These are phyloP conservation scores for Caenorhabditis tropicalis DNA, from an alignment of 1,140 invertebrate genomes.

Conservation along the genomic window DNA sequence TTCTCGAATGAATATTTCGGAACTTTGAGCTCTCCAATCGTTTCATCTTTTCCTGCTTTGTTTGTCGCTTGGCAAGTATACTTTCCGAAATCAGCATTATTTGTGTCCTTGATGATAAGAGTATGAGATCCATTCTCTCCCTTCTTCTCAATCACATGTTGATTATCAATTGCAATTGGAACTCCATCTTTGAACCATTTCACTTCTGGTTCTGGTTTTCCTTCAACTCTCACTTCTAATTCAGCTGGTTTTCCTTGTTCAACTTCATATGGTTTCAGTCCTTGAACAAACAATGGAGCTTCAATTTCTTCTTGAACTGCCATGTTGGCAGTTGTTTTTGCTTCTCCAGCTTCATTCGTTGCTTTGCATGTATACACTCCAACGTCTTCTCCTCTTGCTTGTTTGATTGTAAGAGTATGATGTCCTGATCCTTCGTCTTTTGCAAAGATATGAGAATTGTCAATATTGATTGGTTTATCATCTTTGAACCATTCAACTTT, in stretches of 20 bases:
- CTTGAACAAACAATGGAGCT: slow-evolving; percentile 55
- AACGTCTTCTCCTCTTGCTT: slow-evolving; percentile 47
- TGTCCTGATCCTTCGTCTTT: slow-evolving; percentile 55
- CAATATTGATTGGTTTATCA: slow-evolving; percentile 79
- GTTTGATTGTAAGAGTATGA: slow-evolving; percentile 47
- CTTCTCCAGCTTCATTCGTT: slow-evolving; percentile 63
- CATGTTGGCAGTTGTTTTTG: slow-evolving; percentile 73
- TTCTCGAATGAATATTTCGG: slow-evolving; percentile 61
- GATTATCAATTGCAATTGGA: slow-evolving; percentile 50
- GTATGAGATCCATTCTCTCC: slow-evolving; percentile 50
- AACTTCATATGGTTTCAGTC: slow-evolving; percentile 71
- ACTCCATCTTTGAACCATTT: slow-evolving; percentile 56
- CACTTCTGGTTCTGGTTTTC: slow-evolving; percentile 80
- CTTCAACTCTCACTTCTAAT: slow-evolving; percentile 81
- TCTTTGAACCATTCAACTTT: slow-evolving; percentile 81
- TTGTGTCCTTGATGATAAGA: slow-evolving; percentile 55
- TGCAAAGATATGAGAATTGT: slow-evolving; percentile 69
- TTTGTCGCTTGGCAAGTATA: slow-evolving; percentile 64
- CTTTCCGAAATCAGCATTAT: slow-evolving; percentile 48
- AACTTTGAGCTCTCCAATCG: slow-evolving; percentile 64
- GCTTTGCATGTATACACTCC: slow-evolving; percentile 60
- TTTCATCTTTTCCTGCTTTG: slow-evolving; percentile 62
- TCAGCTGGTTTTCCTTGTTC: slow-evolving; percentile 74
- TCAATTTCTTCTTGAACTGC: slow-evolving; percentile 72
- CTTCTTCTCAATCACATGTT: slow-evolving; percentile 56